Base-by-base conservation (phyloP, 1,140 invertebrate species). In the Aphaenogaster floridana region DNA sequence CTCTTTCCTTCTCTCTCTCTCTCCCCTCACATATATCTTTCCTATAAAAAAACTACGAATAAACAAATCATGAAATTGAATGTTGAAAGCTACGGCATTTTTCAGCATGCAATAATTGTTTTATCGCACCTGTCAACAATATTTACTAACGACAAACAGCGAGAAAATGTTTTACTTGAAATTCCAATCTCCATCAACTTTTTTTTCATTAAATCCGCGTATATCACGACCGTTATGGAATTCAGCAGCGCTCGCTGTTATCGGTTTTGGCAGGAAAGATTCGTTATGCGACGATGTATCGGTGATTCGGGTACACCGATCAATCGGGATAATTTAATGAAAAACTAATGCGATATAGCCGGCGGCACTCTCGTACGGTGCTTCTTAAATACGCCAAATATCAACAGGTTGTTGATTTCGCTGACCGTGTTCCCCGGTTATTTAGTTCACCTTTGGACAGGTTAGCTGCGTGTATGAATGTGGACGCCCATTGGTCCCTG, bases 341-440 rank as follows among this genome's bases (percentile, higher is more conserved):
- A 83, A 86, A 87, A 77, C 63, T 87, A 64, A 64, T 64, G 61
- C 34, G 21, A 64, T 36, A 17, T 13, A 61, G 69, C 52, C 13
- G 48, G 15, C 1, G 0, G 42, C 39, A 57, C 36, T 81, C 36
- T 28, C 42, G 28, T 34, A 28, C 8, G 36, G 0, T 57, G 52
- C 50, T 91, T 90, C 91, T 92, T 92, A 88, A 92, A 92, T 88
- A 86, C 83, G 74, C 64, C 45, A 86, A 91, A 87, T 92, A 91
- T 90, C 92, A 92, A 92, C 91, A 91, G 91, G 92, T 92, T 89
- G 90, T 92, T 90, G 87, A 92, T 92, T 90, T 90, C 61, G 28
- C 77, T 88, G 81, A 84, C 88, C 91, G 45, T 80, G 79, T 90
- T 90, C 68, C 59, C 28, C 63, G 88, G 71, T 89, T 90, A 92